Evolutionary conservation across 1,140 invertebrate genomes (phyloP), one percentile per base, ranked within the genome.

Genomic region (Nixonia krombeini): DNA sequence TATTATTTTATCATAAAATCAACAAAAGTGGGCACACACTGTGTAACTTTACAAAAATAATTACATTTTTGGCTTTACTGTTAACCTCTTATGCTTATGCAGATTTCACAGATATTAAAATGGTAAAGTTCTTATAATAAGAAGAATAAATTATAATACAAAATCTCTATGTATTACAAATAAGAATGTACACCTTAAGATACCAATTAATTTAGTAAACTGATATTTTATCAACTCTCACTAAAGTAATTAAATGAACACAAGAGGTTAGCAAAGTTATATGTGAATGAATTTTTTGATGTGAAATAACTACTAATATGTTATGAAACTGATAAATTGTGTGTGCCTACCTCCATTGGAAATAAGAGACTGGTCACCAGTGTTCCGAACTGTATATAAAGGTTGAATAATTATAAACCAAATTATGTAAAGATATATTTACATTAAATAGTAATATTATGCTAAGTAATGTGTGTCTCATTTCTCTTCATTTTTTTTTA

Each of bases 331-430:
- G 42, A 51, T 49, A 45, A 25, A 47, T 29, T 67, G 76, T 80
- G 81, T 83, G 84, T 83, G 84, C 82, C 78, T 85, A 85, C 84
- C 84, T 85, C 81, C 81, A 73, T 80, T 81, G 64, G 41, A 63
- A 58, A 85, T 83, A 68, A 85, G 80, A 81, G 70, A 77, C 67
- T 79, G 73, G 67, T 84, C 78, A 72, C 67, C 76, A 63, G 72
- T 51, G 71, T 75, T 80, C 72, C 74, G 75, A 25, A 84, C 82
- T 85, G 79, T 74, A 67, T 66, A 35, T 79, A 58, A 79, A 75
- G 78, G 40, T 52, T 28, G 33, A 40, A 65, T 61, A 63, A 72
- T 45, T 62, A 33, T 49, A 44, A 66, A 73, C 26, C n/a, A n/a
- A n/a, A n/a, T n/a, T n/a, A n/a, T n/a, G n/a, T n/a, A n/a, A n/a